phyloP scores from a whole-genome alignment of 2,888 invertebrate species.

The Balanococcus diminutus region DNA sequence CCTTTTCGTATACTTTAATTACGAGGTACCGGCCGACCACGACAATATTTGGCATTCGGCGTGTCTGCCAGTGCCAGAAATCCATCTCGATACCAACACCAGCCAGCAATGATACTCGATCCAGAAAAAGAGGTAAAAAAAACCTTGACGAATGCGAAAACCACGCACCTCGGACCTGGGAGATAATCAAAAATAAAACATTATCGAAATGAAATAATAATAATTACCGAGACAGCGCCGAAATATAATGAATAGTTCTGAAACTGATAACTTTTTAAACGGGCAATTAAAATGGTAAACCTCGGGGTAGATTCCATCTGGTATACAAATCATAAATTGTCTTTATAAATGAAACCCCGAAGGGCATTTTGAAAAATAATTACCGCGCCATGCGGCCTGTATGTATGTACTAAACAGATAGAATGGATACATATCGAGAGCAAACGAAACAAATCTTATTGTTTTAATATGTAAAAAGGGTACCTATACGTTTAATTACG shows the following conservation, averaged over 20 bases:
- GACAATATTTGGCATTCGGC: background rate
- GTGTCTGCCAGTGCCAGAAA: no score
- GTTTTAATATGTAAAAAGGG: background rate
- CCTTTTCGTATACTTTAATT: background rate
- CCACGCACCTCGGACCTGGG: background rate
- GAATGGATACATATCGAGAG: background rate
- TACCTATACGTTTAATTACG: conserved; percentile 6
- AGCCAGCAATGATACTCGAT: background rate
- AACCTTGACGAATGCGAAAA: conserved; percentile 15
- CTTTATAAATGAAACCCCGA: conserved; percentile 41
- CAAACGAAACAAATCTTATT: conserved; percentile 35
- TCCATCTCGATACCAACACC: no score
- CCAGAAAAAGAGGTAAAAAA: background rate
- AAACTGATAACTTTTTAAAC: conserved; percentile 51
- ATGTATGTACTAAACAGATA: background rate
- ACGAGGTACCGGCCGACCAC: background rate
- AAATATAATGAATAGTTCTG: conserved; percentile 53
- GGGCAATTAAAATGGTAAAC: conserved; percentile 51
- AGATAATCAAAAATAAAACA: conserved; percentile 22
- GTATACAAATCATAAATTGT: conserved; percentile 53
- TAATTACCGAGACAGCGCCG: conserved; percentile 48
- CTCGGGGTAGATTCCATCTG: conserved; percentile 47
- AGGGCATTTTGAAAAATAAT: conserved; percentile 47
- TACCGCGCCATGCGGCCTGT: background rate
- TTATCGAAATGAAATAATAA: conserved; percentile 46